Percentiles rank a stretch among this genome's conserved stretches.
Evolutionary conservation across 2,888 invertebrate genomes (phyloP).

Genomic region (Clitarchus hookeri): DNA sequence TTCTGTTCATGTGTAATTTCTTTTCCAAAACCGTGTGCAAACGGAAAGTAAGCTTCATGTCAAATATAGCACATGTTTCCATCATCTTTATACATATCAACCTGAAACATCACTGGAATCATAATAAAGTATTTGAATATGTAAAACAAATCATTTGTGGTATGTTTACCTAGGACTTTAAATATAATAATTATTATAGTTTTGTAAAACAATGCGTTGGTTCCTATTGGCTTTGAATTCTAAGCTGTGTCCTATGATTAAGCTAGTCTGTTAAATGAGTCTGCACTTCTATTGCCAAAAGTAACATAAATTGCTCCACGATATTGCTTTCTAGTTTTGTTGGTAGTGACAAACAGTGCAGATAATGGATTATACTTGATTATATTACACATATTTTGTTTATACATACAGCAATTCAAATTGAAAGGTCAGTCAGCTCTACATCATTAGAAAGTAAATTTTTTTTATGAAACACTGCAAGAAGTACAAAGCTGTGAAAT

Average conservation of each 20-base stretch:
- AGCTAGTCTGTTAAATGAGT: conserved; percentile 14
- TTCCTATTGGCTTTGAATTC: neutral
- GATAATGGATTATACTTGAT: neutral
- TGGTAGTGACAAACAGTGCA: neutral
- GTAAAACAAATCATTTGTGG: neutral
- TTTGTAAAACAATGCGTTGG: neutral
- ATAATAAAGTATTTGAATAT: neutral
- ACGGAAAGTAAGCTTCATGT: neutral
- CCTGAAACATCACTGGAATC: neutral
- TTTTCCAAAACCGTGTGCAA: neutral
- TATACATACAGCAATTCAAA: neutral
- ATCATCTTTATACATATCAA: neutral
- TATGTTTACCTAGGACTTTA: no score
- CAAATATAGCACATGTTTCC: neutral
- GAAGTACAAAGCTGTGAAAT: neutral
- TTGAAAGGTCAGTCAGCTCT: neutral
- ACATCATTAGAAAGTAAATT: neutral
- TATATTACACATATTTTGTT: neutral
- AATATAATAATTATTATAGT: neutral
- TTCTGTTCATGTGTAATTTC: neutral
- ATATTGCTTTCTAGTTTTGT: neutral
- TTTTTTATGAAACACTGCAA: neutral
- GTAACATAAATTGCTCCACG: neutral
- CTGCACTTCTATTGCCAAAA: neutral
- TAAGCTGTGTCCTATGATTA: neutral